Base-by-base conservation (phyloP, 2,797 vertebrate species). In the Acrossocheilus wenchowensis region DNA sequence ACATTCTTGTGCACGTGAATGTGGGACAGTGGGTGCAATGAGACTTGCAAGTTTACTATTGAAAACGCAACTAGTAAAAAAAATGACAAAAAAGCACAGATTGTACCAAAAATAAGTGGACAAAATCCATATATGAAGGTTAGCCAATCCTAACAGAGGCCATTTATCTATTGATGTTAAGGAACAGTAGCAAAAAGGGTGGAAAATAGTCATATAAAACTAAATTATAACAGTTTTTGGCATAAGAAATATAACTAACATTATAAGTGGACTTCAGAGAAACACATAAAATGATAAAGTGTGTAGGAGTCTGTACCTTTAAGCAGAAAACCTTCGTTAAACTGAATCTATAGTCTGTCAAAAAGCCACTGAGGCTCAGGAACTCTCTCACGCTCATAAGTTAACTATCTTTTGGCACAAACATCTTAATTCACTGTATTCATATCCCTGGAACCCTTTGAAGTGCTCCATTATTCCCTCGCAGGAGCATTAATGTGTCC, bases 401-500 rank as follows among this genome's bases (percentile, higher is more conserved):
- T n/a, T 64, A 34, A 77, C 57, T 64, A 64, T 84, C 26, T 84
- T 84, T 77, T 39, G 26, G 64, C 75, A 78, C 36, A 80, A 85
- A 83, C 69, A 77, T 78, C 75, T 78, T 87, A 74, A 87, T 77
- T 81, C 30, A 57, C 80, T 78, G 48, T 45, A 78, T 45, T 77
- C 72, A 82, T 26, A 77, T 74, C 34, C 52, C 39, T 84, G 87
- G 11, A 86, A 86, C 45, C 64, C 79, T 88, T 87, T 79, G 78
- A 81, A 86, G 88, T 86, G 64, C 68, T 64, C 71, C 66, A 72
- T 72, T 52, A 48, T 86, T 87, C 75, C 82, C 81, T 52, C 72
- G 71, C 81, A 60, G 72, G 45, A 74, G 75, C 62, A 79, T 17
- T 88, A 86, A 86, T 87, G 73, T 78, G 84, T 77, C 77, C 77